phyloP scores from a whole-genome alignment of 2,797 vertebrate genomes.

The Squalus acanthias region DNA sequence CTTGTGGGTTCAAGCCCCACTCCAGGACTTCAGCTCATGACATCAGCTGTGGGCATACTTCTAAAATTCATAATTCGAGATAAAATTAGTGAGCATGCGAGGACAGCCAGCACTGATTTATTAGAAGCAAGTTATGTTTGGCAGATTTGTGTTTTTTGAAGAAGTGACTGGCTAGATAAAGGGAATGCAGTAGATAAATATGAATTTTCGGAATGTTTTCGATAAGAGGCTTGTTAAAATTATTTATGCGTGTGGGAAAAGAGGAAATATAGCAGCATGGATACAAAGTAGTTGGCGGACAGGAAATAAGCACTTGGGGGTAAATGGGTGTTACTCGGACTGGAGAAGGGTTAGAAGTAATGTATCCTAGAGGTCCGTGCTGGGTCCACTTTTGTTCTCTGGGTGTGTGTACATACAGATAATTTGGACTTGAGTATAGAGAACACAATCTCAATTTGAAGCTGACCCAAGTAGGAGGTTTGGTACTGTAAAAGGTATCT shows the following conservation, averaged over 20 bases:
- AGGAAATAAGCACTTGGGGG: not conserved
- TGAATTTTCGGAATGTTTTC: not conserved
- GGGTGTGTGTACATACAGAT: too few relatives aligned
- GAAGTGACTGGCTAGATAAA: not conserved
- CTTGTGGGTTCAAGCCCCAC: not conserved
- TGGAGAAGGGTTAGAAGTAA: not conserved
- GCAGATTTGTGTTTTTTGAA: not conserved
- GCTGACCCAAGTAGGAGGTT: not conserved
- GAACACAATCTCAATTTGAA: not conserved
- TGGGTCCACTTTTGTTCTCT: not conserved
- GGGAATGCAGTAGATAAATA: not conserved
- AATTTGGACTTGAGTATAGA: not conserved
- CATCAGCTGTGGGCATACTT: not conserved
- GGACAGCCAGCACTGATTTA: not conserved
- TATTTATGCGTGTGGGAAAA: not conserved
- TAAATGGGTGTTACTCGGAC: not conserved
- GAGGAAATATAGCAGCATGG: not conserved
- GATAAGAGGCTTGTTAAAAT: not conserved
- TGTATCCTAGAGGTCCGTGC: not conserved
- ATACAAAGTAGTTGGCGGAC: not conserved
- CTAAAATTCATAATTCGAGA: not conserved
- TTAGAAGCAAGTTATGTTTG: not conserved
- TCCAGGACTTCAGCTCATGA: not conserved
- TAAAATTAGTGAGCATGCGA: not conserved
- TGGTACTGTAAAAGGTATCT: not conserved